Evolutionary conservation across 2,113 vertebrate species (phyloP), one percentile per base, ranked within the genome.

Genomic region (Tonatia bakeri): DNA sequence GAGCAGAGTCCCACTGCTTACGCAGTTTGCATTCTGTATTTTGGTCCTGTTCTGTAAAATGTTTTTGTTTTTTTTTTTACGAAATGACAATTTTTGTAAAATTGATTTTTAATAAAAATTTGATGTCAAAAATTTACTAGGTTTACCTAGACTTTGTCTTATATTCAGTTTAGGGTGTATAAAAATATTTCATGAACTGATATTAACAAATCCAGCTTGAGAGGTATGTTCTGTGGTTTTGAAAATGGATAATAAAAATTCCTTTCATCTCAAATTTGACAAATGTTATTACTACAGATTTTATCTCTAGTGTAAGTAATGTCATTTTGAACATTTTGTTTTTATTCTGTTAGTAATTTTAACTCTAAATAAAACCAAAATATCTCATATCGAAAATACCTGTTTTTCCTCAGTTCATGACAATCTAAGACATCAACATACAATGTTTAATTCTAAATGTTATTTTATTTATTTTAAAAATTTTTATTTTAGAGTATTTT

Each of bases 341-440:
- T 77, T 81, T 92, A 10, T 45, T 87, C 7, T 87, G n/a, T 36
- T 70, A 87, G 19, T 83, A 86, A 77, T 56, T 91, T 80, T 59
- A 79, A 52, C 24, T 67, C 43, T 79, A 88, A 61, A 40, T 61
- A 54, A 64, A 76, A 43, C 36, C 17, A 43, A 95, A 75, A 31
- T 67, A 73, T 38, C 7, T 24, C 14, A 47, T 43, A 40, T 43
- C 79, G 52, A 91, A 91, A 88, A 88, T 36, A 4, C 9, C 2
- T 47, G 0, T 56, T 54, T 54, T 17, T 59, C 72, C 19, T 81
- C 26, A 19, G 33, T 12, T 6, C 26, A 14, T 13, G 26, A 13
- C 17, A 87, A 54, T 90, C 22, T 45, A 19, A 70, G 5, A 61
- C 1, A 7, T 64, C 6, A 64, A 47, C 14, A 50, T 7, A 20